Evolutionary conservation across 2,113 vertebrate genomes (phyloP).

Genomic region (Chitala chitala): DNA sequence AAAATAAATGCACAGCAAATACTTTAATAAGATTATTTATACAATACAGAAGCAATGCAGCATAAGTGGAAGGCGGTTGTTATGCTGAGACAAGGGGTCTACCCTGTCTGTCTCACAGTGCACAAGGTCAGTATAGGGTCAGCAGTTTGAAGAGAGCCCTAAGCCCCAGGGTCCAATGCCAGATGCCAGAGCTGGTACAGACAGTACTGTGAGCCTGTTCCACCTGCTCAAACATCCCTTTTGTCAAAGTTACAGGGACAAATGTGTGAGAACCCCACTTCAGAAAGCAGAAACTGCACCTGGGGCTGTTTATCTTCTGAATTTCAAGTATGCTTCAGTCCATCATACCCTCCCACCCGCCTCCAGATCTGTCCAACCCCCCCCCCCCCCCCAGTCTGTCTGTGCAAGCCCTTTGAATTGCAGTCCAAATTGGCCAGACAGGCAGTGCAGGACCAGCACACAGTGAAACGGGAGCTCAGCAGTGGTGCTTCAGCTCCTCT

Average conservation of each 20-base stretch:
- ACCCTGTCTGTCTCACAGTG: no score
- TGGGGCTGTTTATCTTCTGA: constrained; percentile 18
- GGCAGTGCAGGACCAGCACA: neutral
- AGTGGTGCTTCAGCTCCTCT: no score
- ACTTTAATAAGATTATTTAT: no score
- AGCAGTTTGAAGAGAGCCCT: no score
- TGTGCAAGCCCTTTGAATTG: constrained; percentile 19
- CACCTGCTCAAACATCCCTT: neutral
- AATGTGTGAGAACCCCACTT: constrained; percentile 21
- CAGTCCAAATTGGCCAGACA: constrained; percentile 12
- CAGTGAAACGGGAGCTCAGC: neutral
- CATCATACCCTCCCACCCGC: neutral
- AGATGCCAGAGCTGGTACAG: no score
- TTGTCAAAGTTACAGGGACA: constrained; percentile 18
- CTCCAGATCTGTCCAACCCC: neutral
- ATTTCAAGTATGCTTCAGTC: neutral
- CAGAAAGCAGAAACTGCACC: constrained; percentile 13
- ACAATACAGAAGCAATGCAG: no score
- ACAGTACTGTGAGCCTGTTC: neutral
- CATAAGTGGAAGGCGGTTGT: no score
- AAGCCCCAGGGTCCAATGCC: neutral
- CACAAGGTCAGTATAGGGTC: no score
- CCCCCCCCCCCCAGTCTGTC: neutral
- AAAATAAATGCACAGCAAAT: no score
- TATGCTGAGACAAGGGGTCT: no score